Percentiles rank a stretch among this genome's conserved stretches.
Evolutionary conservation across 2,797 vertebrate genomes (phyloP).

Genomic region (Anisognathus igniventris): DNA sequence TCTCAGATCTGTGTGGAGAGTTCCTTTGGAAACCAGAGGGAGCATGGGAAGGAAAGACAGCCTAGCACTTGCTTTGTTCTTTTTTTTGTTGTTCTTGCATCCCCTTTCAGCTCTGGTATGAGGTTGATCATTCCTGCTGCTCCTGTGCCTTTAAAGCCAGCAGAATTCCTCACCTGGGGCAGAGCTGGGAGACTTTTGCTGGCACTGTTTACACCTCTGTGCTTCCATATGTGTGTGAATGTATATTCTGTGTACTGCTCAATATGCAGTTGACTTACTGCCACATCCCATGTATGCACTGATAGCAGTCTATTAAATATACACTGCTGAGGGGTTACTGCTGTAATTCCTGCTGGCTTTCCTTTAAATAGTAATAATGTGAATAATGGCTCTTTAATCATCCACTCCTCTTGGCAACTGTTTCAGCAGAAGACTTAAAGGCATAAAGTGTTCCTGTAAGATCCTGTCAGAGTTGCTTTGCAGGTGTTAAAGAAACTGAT

Average conservation of each 20-base stretch:
- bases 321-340: neutral
- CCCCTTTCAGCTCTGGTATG: neutral
- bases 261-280: neutral
- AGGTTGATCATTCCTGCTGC: fast-evolving
- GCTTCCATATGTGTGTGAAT: neutral
- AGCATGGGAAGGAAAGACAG: neutral
- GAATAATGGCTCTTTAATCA: slow-evolving; percentile 28
- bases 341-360: neutral
- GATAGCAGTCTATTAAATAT: neutral
- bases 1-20: neutral
- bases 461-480: neutral
- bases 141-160: neutral
- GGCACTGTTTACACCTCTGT: neutral
- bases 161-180: neutral
- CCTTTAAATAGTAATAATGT: neutral
- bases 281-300: neutral
- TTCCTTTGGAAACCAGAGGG: neutral
- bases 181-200: neutral
- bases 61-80: neutral
- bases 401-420: neutral
- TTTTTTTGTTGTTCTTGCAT: neutral
- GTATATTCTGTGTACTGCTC: neutral
- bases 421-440: neutral
- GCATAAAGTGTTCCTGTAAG: neutral
- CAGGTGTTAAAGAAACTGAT: neutral